Evolutionary conservation across 2,888 invertebrate genomes (phyloP).

Genomic region (Conchocele bisecta): DNA sequence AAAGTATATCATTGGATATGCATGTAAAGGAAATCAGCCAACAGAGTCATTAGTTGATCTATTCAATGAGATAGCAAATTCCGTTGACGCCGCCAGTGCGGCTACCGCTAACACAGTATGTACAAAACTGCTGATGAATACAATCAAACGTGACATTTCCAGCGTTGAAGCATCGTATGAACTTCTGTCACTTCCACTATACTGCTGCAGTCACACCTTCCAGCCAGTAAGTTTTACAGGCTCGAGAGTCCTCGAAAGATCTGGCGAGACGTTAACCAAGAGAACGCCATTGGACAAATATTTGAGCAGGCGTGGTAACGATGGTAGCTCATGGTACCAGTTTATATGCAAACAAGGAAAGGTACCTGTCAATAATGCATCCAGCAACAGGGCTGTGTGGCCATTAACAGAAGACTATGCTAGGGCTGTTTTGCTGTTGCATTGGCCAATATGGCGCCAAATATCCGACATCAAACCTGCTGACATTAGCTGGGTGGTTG

Average conservation of each 20-base stretch:
- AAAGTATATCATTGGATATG: neutral
- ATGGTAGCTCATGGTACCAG: slow-evolving; percentile 12
- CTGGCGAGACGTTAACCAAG: slow-evolving; percentile 27
- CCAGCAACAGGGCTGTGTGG: slow-evolving; percentile 30
- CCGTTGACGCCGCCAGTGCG: slow-evolving; percentile 2
- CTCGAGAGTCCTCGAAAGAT: slow-evolving; percentile 24
- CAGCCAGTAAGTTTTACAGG: slow-evolving; percentile 44
- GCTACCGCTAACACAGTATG: slow-evolving; percentile 17
- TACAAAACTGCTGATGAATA: slow-evolving; percentile 45
- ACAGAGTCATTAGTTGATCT: neutral
- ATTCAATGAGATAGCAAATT: neutral
- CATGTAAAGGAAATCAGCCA: neutral
- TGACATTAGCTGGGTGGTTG: too few relatives aligned
- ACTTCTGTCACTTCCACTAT: slow-evolving; percentile 32
- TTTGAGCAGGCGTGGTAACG: neutral
- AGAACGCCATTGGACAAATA: slow-evolving; percentile 40
- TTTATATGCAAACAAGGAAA: slow-evolving; percentile 17
- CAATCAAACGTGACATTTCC: slow-evolving; percentile 52
- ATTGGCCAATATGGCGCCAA: slow-evolving; percentile 57
- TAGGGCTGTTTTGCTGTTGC: slow-evolving; percentile 40
- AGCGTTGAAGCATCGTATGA: slow-evolving; percentile 49
- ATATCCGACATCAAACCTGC: slow-evolving; percentile 53
- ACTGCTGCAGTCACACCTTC: slow-evolving; percentile 42
- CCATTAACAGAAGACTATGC: slow-evolving; percentile 51
- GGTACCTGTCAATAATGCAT: slow-evolving; percentile 24